A percentile compares a stretch with the other conserved stretches of the same genome.
Conservation (phyloP, 2,113 vertebrate genomes). For the Neolamprologus falcicula region DNA sequence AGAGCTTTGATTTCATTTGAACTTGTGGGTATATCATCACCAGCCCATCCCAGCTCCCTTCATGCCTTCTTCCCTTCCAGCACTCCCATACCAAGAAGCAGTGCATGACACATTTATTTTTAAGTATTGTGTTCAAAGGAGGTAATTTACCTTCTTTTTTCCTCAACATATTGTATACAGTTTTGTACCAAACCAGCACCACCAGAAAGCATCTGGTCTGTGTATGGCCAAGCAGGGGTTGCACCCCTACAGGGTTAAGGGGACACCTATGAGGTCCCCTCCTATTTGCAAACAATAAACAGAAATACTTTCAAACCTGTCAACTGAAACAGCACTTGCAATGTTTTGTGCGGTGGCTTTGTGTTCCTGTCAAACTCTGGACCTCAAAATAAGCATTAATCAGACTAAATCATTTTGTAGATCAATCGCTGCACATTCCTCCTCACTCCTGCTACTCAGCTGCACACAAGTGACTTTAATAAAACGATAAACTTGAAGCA, state of each 20-base stretch:
- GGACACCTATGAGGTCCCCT: neutral
- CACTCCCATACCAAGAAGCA: neutral
- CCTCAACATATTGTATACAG: neutral
- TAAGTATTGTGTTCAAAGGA: neutral
- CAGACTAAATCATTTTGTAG: neutral
- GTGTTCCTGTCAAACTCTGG: neutral
- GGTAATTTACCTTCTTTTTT: neutral
- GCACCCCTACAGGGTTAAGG: neutral
- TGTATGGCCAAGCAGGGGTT: neutral
- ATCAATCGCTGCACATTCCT: neutral
- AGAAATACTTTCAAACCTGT: neutral
- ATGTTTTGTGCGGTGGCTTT: neutral
- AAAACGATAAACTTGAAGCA: neutral
- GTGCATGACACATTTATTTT: neutral
- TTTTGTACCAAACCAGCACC: neutral
- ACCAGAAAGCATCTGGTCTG: neutral
- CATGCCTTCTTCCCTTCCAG: neutral
- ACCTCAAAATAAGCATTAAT: neutral
- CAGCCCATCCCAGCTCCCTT: neutral
- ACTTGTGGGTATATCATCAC: constrained; percentile 7
- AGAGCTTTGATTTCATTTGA: constrained; percentile 32
- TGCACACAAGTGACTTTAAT: neutral
- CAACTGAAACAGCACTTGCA: neutral
- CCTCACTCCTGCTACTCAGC: neutral
- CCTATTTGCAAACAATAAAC: neutral